A percentile compares a stretch with the other conserved stretches of the same genome.
Conservation (phyloP, 1,140 invertebrate species). For the Penaeus indicus region DNA sequence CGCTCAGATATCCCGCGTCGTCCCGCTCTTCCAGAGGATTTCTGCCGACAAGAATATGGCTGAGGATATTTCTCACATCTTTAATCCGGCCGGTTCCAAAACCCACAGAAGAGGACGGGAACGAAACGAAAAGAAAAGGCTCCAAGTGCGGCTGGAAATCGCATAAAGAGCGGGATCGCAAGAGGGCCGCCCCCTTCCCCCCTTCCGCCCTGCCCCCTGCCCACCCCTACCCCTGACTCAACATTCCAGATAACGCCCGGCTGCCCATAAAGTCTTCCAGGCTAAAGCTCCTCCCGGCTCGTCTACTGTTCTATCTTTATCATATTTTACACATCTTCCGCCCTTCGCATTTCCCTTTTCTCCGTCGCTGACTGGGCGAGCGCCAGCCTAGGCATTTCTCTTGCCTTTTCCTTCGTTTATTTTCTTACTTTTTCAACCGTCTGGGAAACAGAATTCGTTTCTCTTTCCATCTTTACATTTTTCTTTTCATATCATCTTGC, state of each 20-base stretch:
- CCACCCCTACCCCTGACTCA: conserved; percentile 33
- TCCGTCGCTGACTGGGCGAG: not conserved
- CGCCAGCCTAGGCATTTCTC: not conserved
- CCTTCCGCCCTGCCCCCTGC: not conserved
- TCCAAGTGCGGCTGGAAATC: conserved; percentile 42
- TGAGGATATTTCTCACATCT: too few relatives aligned
- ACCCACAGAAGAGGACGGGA: not conserved
- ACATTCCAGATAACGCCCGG: conserved; percentile 55
- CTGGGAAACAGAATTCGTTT: too few relatives aligned
- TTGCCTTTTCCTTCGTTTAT: too few relatives aligned
- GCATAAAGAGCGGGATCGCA: conserved; percentile 5
- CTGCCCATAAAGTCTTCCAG: conserved; percentile 52
- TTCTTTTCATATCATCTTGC: too few relatives aligned
- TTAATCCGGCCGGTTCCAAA: too few relatives aligned
- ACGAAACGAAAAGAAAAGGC: conserved; percentile 47
- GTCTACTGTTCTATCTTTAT: conserved; percentile 22
- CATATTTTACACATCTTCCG: not conserved
- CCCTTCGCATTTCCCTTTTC: conserved; percentile 7
- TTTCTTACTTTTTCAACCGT: too few relatives aligned
- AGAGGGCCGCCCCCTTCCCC: conserved; percentile 29
- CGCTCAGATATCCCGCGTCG: too few relatives aligned
- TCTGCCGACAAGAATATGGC: too few relatives aligned
- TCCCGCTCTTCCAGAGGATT: too few relatives aligned
- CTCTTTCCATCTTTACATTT: too few relatives aligned
- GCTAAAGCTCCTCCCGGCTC: conserved; percentile 31